Evolutionary conservation across 2,888 invertebrate species (phyloP).

Genomic region (Carpatolechia fugitivella): DNA sequence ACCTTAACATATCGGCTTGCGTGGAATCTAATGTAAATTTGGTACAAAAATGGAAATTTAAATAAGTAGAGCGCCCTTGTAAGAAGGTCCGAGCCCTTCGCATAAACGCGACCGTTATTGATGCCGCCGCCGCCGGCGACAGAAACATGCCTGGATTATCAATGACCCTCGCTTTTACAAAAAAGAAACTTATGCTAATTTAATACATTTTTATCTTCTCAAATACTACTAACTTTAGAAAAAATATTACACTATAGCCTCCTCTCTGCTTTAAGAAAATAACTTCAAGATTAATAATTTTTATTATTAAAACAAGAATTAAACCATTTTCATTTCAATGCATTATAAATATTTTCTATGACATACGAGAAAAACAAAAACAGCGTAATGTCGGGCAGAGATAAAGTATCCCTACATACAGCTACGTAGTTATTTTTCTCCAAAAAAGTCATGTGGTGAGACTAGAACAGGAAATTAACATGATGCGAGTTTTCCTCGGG

Average conservation of each 20-base stretch:
- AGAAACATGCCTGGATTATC: conserved; percentile 40
- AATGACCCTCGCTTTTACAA: background rate
- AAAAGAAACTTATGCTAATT: conserved; percentile 9
- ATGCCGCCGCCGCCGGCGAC: conserved; percentile 58
- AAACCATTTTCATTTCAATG: too few species aligned
- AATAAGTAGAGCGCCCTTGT: conserved; percentile 68
- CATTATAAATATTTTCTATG: too few species aligned
- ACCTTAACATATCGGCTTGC: conserved; percentile 66
- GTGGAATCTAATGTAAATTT: conserved; percentile 75
- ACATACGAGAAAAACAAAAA: too few species aligned
- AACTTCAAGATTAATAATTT: too few species aligned
- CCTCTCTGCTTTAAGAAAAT: too few species aligned
- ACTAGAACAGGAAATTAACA: conserved; percentile 71
- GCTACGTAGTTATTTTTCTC: background rate
- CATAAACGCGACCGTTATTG: conserved; percentile 67
- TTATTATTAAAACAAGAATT: too few species aligned
- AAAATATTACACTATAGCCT: too few species aligned
- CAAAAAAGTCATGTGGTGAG: conserved; percentile 37
- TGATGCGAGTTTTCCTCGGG: conserved; percentile 64
- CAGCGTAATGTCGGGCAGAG: too few species aligned
- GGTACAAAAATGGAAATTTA: conserved; percentile 76
- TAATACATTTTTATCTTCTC: background rate
- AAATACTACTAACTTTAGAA: background rate
- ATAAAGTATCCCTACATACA: too few species aligned
- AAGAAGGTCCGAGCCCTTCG: conserved; percentile 54